Evolutionary conservation across 1,140 invertebrate genomes (phyloP), one percentile per base, ranked within the genome.

Genomic region (Drosophila varians): DNA sequence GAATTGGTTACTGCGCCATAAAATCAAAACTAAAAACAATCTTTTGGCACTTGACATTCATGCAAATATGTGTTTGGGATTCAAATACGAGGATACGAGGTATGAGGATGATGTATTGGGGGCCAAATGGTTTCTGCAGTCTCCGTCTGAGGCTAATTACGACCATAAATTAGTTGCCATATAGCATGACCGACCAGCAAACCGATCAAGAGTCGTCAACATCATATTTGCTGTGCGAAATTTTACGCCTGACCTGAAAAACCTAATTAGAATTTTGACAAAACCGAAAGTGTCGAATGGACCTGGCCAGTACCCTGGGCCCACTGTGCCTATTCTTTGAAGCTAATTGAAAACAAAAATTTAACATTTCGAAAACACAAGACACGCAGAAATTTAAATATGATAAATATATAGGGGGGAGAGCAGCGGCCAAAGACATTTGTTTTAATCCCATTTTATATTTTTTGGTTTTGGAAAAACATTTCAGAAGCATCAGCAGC

Each of bases 101-200:
- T 25, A 34, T 16, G 28, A 23, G 25, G 36, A 74, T 84, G 62
- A 82, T 84, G 47, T 83, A 84, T 84, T 62, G 52, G 55, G 51
- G 40, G 36, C 23, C 55, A 74, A 78, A 57, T 82, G 78, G 40
- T 19, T 14, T 31, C 34, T 49, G 55, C 49, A 43, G 56, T 12
- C 55, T 16, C 38, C 49, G 69, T 56, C 56, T 55, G 47, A 38
- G 70, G 66, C 80, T 86, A 84, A 84, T 86, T 86, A 84, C 82
- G 74, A 60, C 54, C 25, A 87, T 84, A 86, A 86, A 86, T 84
- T 84, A 84, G 76, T 64, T 61, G 65, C 49, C 79, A 86, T 71
- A 60, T 34, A 64, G 77, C 73, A 46, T 80, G 60, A 76, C 76
- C 56, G 28, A 69, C 45, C 48, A 71, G 45, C 43, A 43, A 51